Percentiles rank a stretch among this genome's conserved stretches.
Conservation (phyloP, 2,113 vertebrate genomes). For the Spermophilus dauricus region DNA sequence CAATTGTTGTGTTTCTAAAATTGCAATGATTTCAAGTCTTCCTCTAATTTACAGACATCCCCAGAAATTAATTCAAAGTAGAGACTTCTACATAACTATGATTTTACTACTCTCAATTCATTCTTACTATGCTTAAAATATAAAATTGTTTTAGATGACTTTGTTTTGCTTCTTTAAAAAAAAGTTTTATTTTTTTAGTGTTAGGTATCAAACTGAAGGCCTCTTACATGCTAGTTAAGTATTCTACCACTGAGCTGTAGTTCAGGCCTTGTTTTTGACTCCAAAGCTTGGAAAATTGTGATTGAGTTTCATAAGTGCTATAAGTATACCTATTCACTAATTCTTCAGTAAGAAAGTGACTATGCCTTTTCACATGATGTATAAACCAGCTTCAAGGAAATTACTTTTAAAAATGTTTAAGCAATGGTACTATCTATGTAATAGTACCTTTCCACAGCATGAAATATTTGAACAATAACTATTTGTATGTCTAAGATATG, state of each 20-base stretch:
- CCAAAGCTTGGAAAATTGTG: neutral
- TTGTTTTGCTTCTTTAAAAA: conserved; percentile 23
- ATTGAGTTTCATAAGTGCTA: conserved; percentile 33
- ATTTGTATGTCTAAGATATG: neutral
- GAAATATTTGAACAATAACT: conserved; percentile 43
- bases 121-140: conserved; percentile 53
- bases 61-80: conserved; percentile 53
- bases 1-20: neutral
- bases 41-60: conserved; percentile 5
- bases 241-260: too few relatives aligned
- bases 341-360: neutral
- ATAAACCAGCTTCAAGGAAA: conserved; percentile 51
- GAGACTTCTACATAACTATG: neutral
- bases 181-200: neutral
- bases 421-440: neutral
- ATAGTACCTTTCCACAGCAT: neutral
- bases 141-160: conserved; percentile 17
- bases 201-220: too few relatives aligned
- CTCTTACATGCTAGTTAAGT: neutral
- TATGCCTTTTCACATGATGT: neutral
- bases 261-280: conserved; percentile 12
- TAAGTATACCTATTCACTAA: neutral
- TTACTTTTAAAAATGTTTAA: conserved; percentile 60
- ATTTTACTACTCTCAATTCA: conserved; percentile 44
- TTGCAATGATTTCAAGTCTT: conserved; percentile 33